Evolutionary conservation across 1,140 invertebrate genomes (phyloP).

Genomic region (Cepaea nemoralis): DNA sequence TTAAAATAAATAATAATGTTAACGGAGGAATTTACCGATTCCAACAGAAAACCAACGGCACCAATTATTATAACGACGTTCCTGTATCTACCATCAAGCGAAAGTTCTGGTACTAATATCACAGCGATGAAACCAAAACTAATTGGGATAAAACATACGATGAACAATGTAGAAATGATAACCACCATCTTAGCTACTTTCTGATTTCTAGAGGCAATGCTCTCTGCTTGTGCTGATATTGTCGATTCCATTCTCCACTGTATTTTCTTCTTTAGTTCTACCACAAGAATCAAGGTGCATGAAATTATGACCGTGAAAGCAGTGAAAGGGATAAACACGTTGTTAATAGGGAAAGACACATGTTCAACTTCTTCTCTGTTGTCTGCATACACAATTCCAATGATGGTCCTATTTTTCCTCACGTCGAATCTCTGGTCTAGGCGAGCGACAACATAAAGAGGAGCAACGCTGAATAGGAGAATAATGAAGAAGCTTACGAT

Average conservation of each 20-base stretch:
- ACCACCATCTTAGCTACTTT: slow-evolving; percentile 17
- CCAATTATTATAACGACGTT: neutral
- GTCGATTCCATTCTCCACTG: neutral
- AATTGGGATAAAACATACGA: slow-evolving; percentile 16
- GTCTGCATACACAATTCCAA: no score
- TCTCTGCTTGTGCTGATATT: neutral
- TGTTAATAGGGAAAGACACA: no score
- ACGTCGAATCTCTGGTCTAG: no score
- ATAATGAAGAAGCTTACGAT: no score
- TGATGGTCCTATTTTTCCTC: no score
- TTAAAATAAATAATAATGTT: no score
- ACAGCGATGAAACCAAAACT: slow-evolving; percentile 4
- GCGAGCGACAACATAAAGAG: no score
- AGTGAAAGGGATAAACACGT: slow-evolving; percentile 5
- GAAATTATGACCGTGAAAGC: neutral
- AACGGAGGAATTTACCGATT: no score
- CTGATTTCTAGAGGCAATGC: neutral
- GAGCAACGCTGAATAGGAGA: no score
- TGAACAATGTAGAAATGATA: slow-evolving; percentile 1
- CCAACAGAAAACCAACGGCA: neutral
- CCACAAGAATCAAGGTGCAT: neutral
- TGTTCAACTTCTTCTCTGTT: no score
- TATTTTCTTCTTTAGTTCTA: neutral
- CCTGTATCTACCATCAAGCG: slow-evolving; percentile 2
- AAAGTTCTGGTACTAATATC: neutral